phyloP scores from a whole-genome alignment of 2,113 vertebrate species.

The Perccottus glenii region DNA sequence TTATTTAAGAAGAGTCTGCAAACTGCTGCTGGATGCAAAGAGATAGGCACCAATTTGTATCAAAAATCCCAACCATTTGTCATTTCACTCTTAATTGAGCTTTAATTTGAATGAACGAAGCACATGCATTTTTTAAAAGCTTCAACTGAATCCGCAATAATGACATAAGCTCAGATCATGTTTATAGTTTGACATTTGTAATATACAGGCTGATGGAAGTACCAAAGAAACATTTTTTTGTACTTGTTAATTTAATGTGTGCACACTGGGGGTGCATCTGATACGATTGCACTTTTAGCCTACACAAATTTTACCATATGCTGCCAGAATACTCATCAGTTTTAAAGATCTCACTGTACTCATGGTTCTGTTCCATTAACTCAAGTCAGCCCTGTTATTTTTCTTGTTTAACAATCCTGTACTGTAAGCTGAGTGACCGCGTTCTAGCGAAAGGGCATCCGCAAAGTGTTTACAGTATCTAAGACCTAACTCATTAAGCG shows the following conservation, averaged over 20 bases:
- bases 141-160: too few relatives aligned
- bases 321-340: neutral
- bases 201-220: neutral
- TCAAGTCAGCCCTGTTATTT: too few relatives aligned
- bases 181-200: too few relatives aligned
- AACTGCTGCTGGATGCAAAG: neutral
- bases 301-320: neutral
- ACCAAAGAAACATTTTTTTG: neutral
- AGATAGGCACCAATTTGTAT: neutral
- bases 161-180: too few relatives aligned
- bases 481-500: too few relatives aligned
- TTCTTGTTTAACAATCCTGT: neutral
- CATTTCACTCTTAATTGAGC: neutral
- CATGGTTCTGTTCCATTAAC: too few relatives aligned
- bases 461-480: constrained; percentile 1
- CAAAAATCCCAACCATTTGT: neutral
- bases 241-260: too few relatives aligned
- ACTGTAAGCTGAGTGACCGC: neutral
- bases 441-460: neutral
- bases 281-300: too few relatives aligned
- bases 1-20: neutral
- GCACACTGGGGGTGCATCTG: too few relatives aligned
- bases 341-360: too few relatives aligned
- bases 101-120: too few relatives aligned
- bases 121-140: too few relatives aligned